Percentiles rank a stretch among this genome's conserved stretches.
phyloP scores from a whole-genome alignment of 2,797 vertebrate genomes.

The Dendrocincla fuliginosa region DNA sequence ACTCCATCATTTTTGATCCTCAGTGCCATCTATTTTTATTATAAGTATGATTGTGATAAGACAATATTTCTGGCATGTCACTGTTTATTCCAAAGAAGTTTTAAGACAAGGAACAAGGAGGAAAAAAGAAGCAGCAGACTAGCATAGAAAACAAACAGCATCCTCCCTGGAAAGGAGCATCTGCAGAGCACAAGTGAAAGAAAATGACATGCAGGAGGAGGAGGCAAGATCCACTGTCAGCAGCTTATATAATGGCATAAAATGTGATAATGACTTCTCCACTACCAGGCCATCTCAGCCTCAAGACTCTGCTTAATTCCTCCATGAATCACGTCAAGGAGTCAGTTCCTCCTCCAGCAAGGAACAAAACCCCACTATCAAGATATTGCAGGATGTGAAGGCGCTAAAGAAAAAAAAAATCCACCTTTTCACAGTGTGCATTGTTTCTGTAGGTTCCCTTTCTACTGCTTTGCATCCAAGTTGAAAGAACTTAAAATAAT shows the following conservation, averaged over 20 bases:
- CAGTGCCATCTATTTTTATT: not conserved
- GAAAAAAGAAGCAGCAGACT: not conserved
- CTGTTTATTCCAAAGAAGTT: not conserved
- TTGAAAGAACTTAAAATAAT: not conserved
- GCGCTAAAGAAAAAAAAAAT: not conserved
- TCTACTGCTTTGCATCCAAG: not conserved
- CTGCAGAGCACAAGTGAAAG: fast-evolving
- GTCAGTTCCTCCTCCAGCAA: not conserved
- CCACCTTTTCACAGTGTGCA: not conserved
- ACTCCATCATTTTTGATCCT: not conserved
- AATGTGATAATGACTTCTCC: not conserved
- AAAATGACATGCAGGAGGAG: not conserved
- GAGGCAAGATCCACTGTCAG: not conserved
- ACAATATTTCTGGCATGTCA: not conserved
- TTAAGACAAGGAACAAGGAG: not conserved
- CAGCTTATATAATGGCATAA: not conserved
- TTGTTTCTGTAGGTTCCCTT: not conserved
- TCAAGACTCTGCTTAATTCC: not conserved
- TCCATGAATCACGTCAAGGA: not conserved
- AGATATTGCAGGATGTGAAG: not conserved
- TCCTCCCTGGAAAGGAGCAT: not conserved
- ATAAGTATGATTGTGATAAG: not conserved
- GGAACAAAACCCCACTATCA: not conserved
- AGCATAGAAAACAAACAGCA: not conserved
- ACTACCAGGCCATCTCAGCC: not conserved